Evolutionary conservation across 1,140 invertebrate species (phyloP), one percentile per base, ranked within the genome.

Genomic region (Polyergus mexicanus): DNA sequence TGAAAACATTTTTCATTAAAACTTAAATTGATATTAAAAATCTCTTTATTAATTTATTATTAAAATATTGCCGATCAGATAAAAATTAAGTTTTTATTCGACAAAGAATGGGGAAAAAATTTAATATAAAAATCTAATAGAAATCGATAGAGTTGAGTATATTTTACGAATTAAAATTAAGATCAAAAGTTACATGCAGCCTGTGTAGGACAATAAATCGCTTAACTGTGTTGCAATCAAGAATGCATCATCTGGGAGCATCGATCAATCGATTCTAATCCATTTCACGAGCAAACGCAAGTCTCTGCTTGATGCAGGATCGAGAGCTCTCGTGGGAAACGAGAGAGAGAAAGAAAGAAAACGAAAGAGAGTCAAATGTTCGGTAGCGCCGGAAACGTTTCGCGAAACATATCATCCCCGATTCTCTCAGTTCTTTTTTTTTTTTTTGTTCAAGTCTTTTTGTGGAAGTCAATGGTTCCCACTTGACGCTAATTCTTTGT

Each of bases 351-450:
- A 16, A 32, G 38, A 32, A 60, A 41, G 41, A 47, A 16, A 44
- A 13, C 4, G 3, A 47, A 16, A 47, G 13, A 47, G 3, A 47
- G 13, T 47, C n/a, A n/a, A 47, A 51, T 22, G 22, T 11, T n/a
- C 44, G 56, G 41, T 76, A 63, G 71, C 56, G 41, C 44, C 11
- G 58, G 72, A 75, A 84, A 77, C 65, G 32, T 84, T 84, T 84
- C 74, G 44, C 72, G 62, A 77, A 60, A 84, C 58, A 84, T 76
- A 72, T 83, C 74, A n/a, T 62, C 28, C 78, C 54, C 3, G 47
- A 38, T 22, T 22, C 19, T 19, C 28, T 32, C 16, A 6, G 16
- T 28, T 58, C 8, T 5, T 56, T 77, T 66, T 77, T 32, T 5
- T 56, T 77, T 66, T 77, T 32, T 22, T 76, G 25, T 0, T 13